Base-by-base conservation (phyloP, 53 echinoderm and acorn worm species). In the Henricia sp. region DNA sequence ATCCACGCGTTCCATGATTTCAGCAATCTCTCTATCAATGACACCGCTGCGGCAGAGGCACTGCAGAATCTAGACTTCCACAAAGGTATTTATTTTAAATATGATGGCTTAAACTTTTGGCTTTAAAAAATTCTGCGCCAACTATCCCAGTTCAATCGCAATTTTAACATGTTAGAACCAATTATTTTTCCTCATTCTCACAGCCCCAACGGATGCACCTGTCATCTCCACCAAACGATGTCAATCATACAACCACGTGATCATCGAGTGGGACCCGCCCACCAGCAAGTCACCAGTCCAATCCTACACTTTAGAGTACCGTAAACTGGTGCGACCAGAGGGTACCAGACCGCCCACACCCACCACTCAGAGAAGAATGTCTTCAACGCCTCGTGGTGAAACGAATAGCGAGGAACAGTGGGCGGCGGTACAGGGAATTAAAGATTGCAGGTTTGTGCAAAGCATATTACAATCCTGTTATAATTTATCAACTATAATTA, bases 281-380 rank as follows among this genome's bases (percentile, higher is more conserved):
- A 20, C 71, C n/a, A 88, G 88, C 55, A 25, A 44, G 23, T 64
- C 64, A 4, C 60, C 85, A 26, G 89, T 88, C 36, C 92, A 90
- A 4, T 56, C 88, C 8, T 96, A 96, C 72, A 83, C 77, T 5
- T 44, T 96, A 37, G 90, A 96, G 70, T 96, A 94, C 74, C 90
- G 89, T 13, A 82, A 88, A 41, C 57, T 87, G 19, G 67, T 70
- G 0, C 67, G 85, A 6, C 19, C 27, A 27, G 83, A 89, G 35
- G 53, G 67, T 14, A 63, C 48, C 39, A 35, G 32, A 40, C 64
- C 67, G 33, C 35, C 41, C 26, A 68, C 83, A 10, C 83, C 83
- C 32, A 83, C 70, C 28, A 83, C 41, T 1, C 70, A 17, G 30
- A 42, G 72, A 40, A 21, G 85, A 28, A 19, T 48, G 44, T 16